Evolutionary conservation across 2,797 vertebrate species (phyloP), one percentile per base, ranked within the genome.

Genomic region (Enteromius mattozi): DNA sequence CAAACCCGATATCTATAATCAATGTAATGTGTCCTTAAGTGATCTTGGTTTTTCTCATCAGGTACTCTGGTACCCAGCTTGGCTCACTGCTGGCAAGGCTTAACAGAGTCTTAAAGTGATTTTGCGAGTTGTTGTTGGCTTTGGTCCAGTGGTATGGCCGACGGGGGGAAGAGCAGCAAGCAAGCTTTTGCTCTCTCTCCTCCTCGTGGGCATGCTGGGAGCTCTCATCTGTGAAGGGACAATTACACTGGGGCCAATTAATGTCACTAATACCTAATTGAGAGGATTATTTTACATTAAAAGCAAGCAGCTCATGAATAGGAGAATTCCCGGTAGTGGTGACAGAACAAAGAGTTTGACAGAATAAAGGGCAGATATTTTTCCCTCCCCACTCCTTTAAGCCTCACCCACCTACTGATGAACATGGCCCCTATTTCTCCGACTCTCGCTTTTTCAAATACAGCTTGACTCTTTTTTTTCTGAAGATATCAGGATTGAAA

Each of bases 241-340:
- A 92, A 93, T 94, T 94, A 93, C 87, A 91, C 89, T 86, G 86
- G 88, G 92, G 85, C 88, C 93, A 94, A 93, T 95, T 94, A 93
- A 93, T 91, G 93, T 90, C 92, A 93, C 88, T 87, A 91, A 94
- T 90, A 92, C 90, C 91, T 92, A 92, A 93, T 90, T 92, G 88
- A 92, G 91, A 91, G 91, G 92, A 94, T 94, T 93, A 92, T 87
- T 92, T 93, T 91, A 91, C 85, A 92, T 80, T 91, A 89, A 93
- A 92, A 91, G 88, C 91, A 91, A 87, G 85, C 84, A 85, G 90
- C 87, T 90, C 37, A 83, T 54, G 82, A 92, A 85, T 85, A 89
- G 77, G 74, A 86, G 66, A 54, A 85, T 87, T 89, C 88, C 83
- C 76, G 69, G 83, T 83, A 83, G 78, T 72, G 85, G 80, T 84